These are phyloP conservation scores for Mobula hypostoma DNA, from an alignment of 2,113 vertebrate genomes.

Conservation along the genomic window DNA sequence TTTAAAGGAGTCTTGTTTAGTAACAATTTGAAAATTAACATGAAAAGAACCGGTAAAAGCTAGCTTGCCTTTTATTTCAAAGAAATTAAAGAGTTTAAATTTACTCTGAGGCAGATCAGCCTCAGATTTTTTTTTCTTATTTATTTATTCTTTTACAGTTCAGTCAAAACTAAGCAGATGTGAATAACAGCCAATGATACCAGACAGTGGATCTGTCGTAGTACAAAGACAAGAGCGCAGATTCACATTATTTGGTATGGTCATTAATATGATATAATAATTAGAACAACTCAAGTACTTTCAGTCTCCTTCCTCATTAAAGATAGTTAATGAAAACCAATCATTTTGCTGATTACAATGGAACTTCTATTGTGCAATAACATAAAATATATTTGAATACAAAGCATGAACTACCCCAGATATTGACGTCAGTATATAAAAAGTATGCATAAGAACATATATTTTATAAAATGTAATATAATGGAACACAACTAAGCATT, in stretches of 20 bases:
- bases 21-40: neutral
- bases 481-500: neutral
- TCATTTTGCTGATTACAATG: neutral
- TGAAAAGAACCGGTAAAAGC: neutral
- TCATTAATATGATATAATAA: neutral
- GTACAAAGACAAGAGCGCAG: neutral
- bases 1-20: slow-evolving; percentile 4
- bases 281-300: neutral
- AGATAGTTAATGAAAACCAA: neutral
- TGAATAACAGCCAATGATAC: neutral
- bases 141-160: neutral
- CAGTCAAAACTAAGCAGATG: neutral
- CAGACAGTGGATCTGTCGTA: neutral
- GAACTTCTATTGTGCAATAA: too few relatives aligned
- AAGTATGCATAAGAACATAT: neutral
- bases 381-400: neutral
- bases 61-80: neutral
- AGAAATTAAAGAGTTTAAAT: neutral
- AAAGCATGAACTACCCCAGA: neutral
- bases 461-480: neutral
- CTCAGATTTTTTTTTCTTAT: neutral
- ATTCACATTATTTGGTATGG: neutral
- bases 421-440: neutral
- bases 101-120: neutral
- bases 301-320: neutral